Conservation (phyloP, 2,888 invertebrate species). For the Cephus nigrinus region DNA sequence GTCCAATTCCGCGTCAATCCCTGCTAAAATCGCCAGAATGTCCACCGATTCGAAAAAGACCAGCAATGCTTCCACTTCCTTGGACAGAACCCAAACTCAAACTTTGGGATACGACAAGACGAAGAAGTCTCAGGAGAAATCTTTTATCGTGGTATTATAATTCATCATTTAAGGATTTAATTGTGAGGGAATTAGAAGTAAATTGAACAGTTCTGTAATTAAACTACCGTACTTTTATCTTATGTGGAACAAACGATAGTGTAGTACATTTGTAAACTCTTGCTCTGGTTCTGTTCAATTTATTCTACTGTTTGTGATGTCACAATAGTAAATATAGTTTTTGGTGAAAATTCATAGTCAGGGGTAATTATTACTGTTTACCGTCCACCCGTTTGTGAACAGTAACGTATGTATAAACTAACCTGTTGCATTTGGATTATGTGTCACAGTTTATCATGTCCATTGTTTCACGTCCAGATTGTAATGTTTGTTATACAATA, state of each 20-base stretch:
- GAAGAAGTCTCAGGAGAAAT: slow-evolving; percentile 36
- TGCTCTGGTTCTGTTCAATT: background rate
- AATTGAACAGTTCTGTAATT: background rate
- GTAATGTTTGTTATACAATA: background rate
- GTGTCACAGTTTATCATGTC: background rate
- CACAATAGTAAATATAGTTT: background rate
- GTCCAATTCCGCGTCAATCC: slow-evolving; percentile 45
- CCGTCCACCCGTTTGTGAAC: background rate
- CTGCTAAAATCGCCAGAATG: slow-evolving; percentile 43
- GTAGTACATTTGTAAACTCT: background rate
- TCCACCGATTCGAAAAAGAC: background rate
- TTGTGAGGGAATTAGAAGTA: background rate
- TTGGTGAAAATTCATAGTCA: background rate
- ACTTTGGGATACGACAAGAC: slow-evolving; percentile 9
- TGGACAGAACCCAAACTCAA: background rate
- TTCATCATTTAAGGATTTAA: background rate
- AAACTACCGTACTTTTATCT: background rate
- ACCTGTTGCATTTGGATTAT: background rate
- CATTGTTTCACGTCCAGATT: background rate
- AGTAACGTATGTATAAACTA: background rate
- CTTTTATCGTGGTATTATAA: slow-evolving; percentile 47
- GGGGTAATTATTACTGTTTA: background rate
- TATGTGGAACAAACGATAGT: background rate
- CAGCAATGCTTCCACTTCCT: background rate
- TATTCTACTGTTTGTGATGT: background rate